Percentiles rank a stretch among this genome's conserved stretches.
Conservation (phyloP, 2,113 vertebrate genomes). For the Oostethus manadensis region DNA sequence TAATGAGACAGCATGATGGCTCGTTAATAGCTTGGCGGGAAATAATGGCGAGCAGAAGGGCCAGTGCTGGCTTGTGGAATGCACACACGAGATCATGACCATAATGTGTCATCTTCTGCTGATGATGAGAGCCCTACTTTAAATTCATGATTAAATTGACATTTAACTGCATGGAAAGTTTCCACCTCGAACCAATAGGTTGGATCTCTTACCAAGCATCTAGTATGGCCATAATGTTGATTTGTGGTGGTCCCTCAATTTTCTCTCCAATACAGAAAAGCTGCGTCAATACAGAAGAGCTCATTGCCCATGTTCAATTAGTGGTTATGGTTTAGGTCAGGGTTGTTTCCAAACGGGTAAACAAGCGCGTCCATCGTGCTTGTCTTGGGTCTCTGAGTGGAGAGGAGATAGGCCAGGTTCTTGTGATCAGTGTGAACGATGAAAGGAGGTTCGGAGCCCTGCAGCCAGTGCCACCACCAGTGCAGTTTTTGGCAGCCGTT, state of each 20-base stretch:
- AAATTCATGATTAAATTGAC: slow-evolving; percentile 42
- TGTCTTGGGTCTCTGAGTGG: too few relatives aligned
- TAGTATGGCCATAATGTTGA: slow-evolving; percentile 25
- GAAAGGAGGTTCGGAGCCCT: too few relatives aligned
- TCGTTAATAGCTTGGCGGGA: slow-evolving; percentile 41
- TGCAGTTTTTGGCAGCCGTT: too few relatives aligned
- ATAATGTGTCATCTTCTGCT: slow-evolving; percentile 40
- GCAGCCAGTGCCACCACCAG: too few relatives aligned
- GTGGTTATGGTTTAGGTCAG: too few relatives aligned
- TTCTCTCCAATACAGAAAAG: slow-evolving; percentile 26
- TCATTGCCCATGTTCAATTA: slow-evolving; percentile 38
- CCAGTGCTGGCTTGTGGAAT: slow-evolving; percentile 32
- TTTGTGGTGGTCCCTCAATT: slow-evolving; percentile 28
- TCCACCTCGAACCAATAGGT: slow-evolving; percentile 31
- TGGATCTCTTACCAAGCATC: slow-evolving; percentile 42
- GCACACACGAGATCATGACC: slow-evolving; percentile 31
- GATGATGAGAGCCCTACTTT: slow-evolving; percentile 41
- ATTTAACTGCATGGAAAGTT: slow-evolving; percentile 51
- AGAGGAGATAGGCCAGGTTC: too few relatives aligned
- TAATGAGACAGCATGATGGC: slow-evolving; percentile 37
- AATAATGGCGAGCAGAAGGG: slow-evolving; percentile 25
- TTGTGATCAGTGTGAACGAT: too few relatives aligned
- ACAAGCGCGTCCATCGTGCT: too few relatives aligned
- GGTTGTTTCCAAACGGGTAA: too few relatives aligned
- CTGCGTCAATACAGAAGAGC: slow-evolving; percentile 52